Evolutionary conservation across 2,888 invertebrate species (phyloP), one percentile per base, ranked within the genome.

Genomic region (Pristionchus japonicus): DNA sequence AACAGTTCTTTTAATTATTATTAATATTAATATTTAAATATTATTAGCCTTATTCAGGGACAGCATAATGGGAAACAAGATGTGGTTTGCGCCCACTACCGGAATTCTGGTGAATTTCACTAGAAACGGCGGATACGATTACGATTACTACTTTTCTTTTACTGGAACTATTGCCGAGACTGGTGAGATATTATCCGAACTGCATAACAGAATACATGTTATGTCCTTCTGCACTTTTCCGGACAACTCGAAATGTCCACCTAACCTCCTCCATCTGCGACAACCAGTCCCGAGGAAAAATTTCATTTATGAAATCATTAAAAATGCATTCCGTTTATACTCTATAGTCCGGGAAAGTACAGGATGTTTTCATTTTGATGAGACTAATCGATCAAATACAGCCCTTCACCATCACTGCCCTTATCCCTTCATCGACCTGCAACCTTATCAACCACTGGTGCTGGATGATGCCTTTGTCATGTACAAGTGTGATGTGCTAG

Each of bases 351-450:
- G n/a, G n/a, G n/a, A n/a, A n/a, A n/a, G n/a, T n/a, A n/a, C n/a
- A n/a, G n/a, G n/a, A n/a, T n/a, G n/a, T n/a, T n/a, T n/a, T n/a
- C n/a, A n/a, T n/a, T n/a, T n/a, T n/a, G n/a, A n/a, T n/a, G n/a
- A n/a, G n/a, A n/a, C n/a, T n/a, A n/a, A n/a, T n/a, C n/a, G n/a
- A n/a, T n/a, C n/a, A n/a, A n/a, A 23, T 57, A 1, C 64, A 64
- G 64, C 64, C 27, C 27, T 31, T 0, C 4, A 64, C 11, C 64
- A 64, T 11, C 64, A 64, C 27, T 64, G 64, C 15, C 64, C 77
- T 11, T 77, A n/a, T 43, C 77, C 77, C 9, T 77, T 77, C 77
- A 77, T 77, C n/a, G 77, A 77, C 34, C 77, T 77, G 23, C 37
- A 37, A 11, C 74, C 74, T 1, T 23, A 40, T 40, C 13, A 27